Percentiles rank a stretch among this genome's conserved stretches.
Evolutionary conservation across 2,113 vertebrate species (phyloP).

Genomic region (Paramisgurnus dabryanus): DNA sequence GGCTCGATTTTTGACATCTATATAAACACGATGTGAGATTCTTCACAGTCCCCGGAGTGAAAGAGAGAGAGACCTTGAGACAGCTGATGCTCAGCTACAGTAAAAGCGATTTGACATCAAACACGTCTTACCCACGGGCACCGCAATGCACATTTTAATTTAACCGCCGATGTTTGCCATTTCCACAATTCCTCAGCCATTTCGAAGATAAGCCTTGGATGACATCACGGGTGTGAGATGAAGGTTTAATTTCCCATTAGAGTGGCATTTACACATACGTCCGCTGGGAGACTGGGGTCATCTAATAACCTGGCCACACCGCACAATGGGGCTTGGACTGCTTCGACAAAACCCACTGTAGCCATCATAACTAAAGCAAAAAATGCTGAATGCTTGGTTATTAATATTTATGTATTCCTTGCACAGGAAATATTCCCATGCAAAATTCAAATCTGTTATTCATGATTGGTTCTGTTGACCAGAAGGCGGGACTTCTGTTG

Average conservation of each 20-base stretch:
- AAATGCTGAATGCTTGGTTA: not conserved
- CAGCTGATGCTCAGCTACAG: constrained; percentile 21
- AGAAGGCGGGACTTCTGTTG: no score
- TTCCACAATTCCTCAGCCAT: not conserved
- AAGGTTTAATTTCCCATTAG: constrained; percentile 53
- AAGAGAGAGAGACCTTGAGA: constrained; percentile 27
- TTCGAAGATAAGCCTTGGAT: constrained; percentile 31
- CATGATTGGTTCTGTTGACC: no score
- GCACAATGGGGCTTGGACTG: not conserved
- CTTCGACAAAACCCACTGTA: not conserved
- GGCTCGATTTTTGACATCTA: constrained; percentile 21
- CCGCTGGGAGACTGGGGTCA: constrained; percentile 16
- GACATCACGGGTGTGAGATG: constrained; percentile 34
- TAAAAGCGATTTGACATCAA: constrained; percentile 36
- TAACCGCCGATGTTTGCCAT: not conserved
- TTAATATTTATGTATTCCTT: no score
- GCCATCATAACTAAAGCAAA: not conserved
- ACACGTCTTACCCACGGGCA: not conserved
- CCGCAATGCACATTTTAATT: not conserved
- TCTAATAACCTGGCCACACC: constrained; percentile 36
- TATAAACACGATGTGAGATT: constrained; percentile 18
- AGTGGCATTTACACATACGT: constrained; percentile 48
- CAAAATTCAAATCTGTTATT: no score
- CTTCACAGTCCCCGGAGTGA: constrained; percentile 10
- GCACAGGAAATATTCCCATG: no score